phyloP scores from a whole-genome alignment of 2,888 invertebrate genomes.

The Hylaea fasciaria region DNA sequence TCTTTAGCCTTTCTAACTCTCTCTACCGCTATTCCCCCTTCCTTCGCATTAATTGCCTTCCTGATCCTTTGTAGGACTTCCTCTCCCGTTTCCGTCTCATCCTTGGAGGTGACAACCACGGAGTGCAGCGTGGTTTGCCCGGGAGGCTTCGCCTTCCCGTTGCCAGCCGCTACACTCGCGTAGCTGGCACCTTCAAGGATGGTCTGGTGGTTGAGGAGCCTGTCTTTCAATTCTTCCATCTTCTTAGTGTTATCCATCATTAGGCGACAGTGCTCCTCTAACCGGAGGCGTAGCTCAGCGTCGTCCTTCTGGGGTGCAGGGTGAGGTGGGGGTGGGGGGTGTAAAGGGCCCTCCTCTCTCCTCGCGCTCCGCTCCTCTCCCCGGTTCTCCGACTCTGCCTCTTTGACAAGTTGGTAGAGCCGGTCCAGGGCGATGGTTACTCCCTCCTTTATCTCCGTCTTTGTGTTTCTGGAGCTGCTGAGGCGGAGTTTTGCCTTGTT shows the following conservation, averaged over 20 bases:
- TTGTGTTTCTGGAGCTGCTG: neutral
- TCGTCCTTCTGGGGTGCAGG: neutral
- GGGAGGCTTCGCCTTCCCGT: neutral
- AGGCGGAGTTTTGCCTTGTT: neutral
- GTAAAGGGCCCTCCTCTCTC: neutral
- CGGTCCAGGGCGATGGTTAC: neutral
- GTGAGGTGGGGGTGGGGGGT: too few relatives aligned
- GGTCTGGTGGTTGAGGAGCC: neutral
- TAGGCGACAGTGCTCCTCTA: neutral
- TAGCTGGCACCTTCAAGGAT: neutral
- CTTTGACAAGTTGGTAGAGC: neutral
- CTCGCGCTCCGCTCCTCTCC: neutral
- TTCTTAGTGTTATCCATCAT: neutral
- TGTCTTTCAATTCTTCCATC: neutral
- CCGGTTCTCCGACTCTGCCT: neutral
- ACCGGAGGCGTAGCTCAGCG: neutral
- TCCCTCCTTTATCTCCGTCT: neutral
- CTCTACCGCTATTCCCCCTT: constrained; percentile 9
- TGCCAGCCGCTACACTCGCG: neutral
- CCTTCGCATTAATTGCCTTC: constrained; percentile 22
- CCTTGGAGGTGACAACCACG: neutral
- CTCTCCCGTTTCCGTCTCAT: constrained; percentile 14
- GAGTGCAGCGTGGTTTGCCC: constrained; percentile 14
- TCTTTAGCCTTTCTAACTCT: constrained; percentile 21
- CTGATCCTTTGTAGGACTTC: neutral